Conservation (phyloP, 1,140 invertebrate genomes). For the Chymomyza costata region DNA sequence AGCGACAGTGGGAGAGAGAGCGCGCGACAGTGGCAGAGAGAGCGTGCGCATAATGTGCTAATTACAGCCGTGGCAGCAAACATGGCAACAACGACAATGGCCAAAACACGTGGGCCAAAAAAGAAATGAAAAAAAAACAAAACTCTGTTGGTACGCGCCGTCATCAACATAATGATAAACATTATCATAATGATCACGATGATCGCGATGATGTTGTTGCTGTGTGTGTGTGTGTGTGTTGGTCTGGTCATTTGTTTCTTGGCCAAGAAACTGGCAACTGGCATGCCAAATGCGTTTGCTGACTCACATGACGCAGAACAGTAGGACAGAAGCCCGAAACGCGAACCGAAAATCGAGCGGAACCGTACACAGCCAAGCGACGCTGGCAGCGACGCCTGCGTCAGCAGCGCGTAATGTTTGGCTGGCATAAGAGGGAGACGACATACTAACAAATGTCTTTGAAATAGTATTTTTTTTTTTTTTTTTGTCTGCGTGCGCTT, state of each 20-base stretch:
- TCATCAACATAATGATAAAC: too few relatives aligned
- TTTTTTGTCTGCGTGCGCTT: conserved; percentile 61
- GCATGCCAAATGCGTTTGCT: conserved; percentile 45
- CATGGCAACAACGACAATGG: background rate
- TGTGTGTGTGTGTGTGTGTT: too few relatives aligned
- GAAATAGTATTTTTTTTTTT: conserved; percentile 30
- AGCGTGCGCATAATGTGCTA: conserved; percentile 54
- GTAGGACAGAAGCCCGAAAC: background rate
- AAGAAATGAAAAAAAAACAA: too few relatives aligned
- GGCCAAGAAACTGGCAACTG: too few relatives aligned
- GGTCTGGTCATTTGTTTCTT: too few relatives aligned
- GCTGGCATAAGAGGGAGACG: background rate
- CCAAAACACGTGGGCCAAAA: too few relatives aligned
- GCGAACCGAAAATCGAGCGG: too few relatives aligned
- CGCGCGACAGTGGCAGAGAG: conserved; percentile 21
- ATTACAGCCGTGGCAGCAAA: conserved; percentile 39
- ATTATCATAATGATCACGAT: too few relatives aligned
- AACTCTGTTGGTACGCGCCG: too few relatives aligned
- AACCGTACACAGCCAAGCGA: background rate
- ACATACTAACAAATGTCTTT: conserved; percentile 42
- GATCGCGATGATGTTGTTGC: too few relatives aligned
- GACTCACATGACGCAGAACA: conserved; percentile 70
- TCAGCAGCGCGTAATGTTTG: conserved; percentile 45
- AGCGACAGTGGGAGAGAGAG: too few relatives aligned
- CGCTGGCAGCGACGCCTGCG: conserved; percentile 11